Conservation (phyloP, 1,140 invertebrate genomes). For the Lasaia peninsularis region DNA sequence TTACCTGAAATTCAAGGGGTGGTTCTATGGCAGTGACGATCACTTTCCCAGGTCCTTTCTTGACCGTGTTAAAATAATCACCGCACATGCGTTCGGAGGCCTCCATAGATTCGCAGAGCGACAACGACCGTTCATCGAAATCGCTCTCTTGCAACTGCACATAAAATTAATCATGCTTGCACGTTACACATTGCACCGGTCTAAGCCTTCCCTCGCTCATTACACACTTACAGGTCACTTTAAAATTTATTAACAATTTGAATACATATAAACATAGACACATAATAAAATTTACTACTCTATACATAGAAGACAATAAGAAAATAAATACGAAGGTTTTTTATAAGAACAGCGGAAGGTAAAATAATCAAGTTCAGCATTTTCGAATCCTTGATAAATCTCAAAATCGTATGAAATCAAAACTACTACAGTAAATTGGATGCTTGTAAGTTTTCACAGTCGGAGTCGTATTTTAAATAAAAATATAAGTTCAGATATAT, state of each 20-base stretch:
- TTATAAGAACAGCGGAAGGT: too few relatives aligned
- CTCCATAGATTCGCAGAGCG: slow-evolving; percentile 68
- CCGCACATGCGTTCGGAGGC: slow-evolving; percentile 81
- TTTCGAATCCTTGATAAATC: too few relatives aligned
- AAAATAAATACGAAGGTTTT: too few relatives aligned
- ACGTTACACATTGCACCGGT: background rate
- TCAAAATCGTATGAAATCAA: too few relatives aligned
- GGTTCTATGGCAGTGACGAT: slow-evolving; percentile 84
- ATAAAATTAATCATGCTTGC: slow-evolving; percentile 26
- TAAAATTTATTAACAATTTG: background rate
- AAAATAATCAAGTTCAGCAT: too few relatives aligned
- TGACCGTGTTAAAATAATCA: slow-evolving; percentile 89
- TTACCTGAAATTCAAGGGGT: slow-evolving; percentile 87
- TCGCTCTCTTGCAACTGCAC: slow-evolving; percentile 74
- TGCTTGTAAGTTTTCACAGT: too few relatives aligned
- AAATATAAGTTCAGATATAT: too few relatives aligned
- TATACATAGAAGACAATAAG: too few relatives aligned
- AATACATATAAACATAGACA: background rate
- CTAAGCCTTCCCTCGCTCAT: background rate
- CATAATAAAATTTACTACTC: too few relatives aligned
- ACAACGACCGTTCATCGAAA: slow-evolving; percentile 73
- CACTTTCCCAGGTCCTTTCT: slow-evolving; percentile 82
- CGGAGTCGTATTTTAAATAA: too few relatives aligned
- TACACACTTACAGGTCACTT: background rate
- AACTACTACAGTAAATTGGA: too few relatives aligned